Evolutionary conservation across 2,797 vertebrate species (phyloP).

Genomic region (Lateolabrax maculatus): DNA sequence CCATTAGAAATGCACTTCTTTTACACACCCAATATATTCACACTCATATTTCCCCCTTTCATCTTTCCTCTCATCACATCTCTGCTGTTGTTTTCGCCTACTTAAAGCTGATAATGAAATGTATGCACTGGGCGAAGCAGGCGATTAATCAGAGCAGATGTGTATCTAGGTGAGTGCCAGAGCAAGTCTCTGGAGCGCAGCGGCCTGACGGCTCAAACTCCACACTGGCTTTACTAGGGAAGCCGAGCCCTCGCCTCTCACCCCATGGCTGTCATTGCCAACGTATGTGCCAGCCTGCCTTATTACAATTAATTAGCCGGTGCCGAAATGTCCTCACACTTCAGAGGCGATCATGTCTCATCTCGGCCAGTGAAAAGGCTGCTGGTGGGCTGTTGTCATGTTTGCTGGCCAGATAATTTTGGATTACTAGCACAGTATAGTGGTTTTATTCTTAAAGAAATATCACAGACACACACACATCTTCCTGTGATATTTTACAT

Average conservation of each 20-base stretch:
- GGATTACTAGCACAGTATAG: slow-evolving; percentile 36
- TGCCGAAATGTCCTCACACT: slow-evolving; percentile 82
- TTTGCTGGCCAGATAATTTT: slow-evolving; percentile 74
- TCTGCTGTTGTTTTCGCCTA: slow-evolving; percentile 78
- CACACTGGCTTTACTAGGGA: slow-evolving; percentile 47
- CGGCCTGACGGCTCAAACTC: slow-evolving; percentile 65
- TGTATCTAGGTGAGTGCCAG: slow-evolving; percentile 82
- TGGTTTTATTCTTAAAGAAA: slow-evolving; percentile 25
- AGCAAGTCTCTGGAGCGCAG: slow-evolving; percentile 72
- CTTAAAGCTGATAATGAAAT: slow-evolving; percentile 85
- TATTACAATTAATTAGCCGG: slow-evolving; percentile 85
- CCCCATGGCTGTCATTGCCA: slow-evolving; percentile 73
- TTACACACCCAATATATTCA: slow-evolving; percentile 17
- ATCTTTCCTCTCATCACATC: slow-evolving; percentile 34
- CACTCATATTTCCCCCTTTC: slow-evolving; percentile 20
- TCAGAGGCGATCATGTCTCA: slow-evolving; percentile 74
- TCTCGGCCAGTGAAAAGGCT: slow-evolving; percentile 67
- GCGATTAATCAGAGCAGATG: slow-evolving; percentile 87
- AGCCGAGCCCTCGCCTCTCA: slow-evolving; percentile 61
- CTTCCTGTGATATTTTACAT: slow-evolving; percentile 4
- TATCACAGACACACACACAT: neutral
- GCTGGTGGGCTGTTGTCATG: slow-evolving; percentile 69
- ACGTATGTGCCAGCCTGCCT: slow-evolving; percentile 70
- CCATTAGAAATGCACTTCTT: slow-evolving; percentile 1
- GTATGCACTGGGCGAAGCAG: slow-evolving; percentile 76